Conservation (phyloP, 2,113 vertebrate genomes). For the Emydura subglobosa region DNA sequence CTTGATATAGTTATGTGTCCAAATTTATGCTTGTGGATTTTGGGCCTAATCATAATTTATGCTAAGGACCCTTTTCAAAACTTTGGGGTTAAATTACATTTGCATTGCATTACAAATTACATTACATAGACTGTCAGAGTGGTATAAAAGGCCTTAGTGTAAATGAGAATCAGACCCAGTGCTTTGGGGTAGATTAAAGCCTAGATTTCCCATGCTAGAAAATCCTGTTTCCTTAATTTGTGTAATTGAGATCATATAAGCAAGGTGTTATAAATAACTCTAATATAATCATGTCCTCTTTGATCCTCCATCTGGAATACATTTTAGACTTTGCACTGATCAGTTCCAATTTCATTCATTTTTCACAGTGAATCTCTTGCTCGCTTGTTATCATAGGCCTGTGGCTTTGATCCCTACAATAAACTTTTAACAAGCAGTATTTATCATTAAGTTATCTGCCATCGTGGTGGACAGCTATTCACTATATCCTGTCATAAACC, state of each 20-base stretch:
- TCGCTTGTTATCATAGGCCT: conserved; percentile 36
- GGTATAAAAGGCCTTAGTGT: not conserved
- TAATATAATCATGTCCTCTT: conserved; percentile 1
- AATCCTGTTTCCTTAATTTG: not conserved
- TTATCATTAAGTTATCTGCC: conserved; percentile 47
- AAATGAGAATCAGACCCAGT: not conserved
- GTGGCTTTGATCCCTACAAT: conserved; percentile 49
- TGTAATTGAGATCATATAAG: not conserved
- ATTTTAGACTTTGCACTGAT: conserved; percentile 8
- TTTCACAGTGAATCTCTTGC: conserved; percentile 16
- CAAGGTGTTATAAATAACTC: not conserved
- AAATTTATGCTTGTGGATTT: not conserved
- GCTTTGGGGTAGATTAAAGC: not conserved
- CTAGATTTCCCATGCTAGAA: not conserved
- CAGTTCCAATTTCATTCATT: conserved; percentile 43
- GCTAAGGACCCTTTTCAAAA: not conserved
- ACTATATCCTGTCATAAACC: conserved; percentile 26
- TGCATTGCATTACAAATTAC: not conserved
- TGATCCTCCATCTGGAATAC: not conserved
- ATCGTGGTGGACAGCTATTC: conserved; percentile 46
- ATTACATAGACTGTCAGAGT: not conserved
- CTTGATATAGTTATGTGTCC: not conserved
- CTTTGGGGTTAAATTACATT: not conserved
- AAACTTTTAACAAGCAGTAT: conserved; percentile 27
- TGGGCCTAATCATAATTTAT: not conserved